These are phyloP conservation scores for Antechinus flavipes DNA, from an alignment of 2,113 vertebrate genomes.

Conservation along the genomic window DNA sequence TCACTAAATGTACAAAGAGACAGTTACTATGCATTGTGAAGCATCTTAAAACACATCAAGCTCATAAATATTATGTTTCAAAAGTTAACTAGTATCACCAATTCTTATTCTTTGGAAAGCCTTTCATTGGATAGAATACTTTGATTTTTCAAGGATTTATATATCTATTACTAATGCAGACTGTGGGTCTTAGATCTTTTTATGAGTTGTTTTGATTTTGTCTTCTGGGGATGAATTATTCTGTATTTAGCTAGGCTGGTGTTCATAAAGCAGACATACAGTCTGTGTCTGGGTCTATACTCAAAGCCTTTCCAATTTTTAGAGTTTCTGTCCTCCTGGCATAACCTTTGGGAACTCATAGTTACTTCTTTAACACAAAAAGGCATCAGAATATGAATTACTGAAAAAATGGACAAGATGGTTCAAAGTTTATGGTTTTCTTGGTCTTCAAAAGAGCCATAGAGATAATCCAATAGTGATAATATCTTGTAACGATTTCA, in stretches of 20 bases:
- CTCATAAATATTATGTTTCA: not conserved
- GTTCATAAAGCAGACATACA: not conserved
- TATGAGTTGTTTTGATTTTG: not conserved
- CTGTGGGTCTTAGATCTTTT: not conserved
- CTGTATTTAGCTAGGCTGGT: not conserved
- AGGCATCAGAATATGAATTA: not conserved
- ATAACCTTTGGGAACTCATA: not conserved
- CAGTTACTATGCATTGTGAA: not conserved
- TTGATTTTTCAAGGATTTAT: not conserved
- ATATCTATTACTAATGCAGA: not conserved
- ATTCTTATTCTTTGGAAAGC: not conserved
- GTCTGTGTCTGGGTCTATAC: not conserved
- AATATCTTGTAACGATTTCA: not conserved
- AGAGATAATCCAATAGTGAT: not conserved
- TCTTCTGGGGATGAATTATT: not conserved
- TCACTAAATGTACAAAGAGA: not conserved
- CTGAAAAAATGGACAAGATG: not conserved
- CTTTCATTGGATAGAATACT: not conserved
- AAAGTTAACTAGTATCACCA: not conserved
- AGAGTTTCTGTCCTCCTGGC: not conserved
- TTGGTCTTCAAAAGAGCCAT: not conserved
- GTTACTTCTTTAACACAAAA: not conserved
- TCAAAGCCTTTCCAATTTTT: not conserved
- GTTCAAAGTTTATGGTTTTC: not conserved
- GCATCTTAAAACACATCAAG: not conserved